Percentiles rank a stretch among this genome's conserved stretches.
Conservation (phyloP, 2,797 vertebrate genomes). For the Rhinatrema bivittatum region DNA sequence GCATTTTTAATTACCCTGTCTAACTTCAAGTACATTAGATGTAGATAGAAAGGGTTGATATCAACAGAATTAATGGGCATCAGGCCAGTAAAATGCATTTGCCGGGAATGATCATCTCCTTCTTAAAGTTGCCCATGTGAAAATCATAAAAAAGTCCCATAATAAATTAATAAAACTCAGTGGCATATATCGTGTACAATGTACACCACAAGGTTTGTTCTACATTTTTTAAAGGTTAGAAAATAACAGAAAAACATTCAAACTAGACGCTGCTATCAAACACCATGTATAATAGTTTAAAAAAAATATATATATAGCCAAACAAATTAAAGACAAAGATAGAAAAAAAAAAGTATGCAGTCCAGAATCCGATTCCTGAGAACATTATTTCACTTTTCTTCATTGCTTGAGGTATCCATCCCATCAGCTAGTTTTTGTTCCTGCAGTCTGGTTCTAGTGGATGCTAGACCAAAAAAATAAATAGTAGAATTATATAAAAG, state of each 20-base stretch:
- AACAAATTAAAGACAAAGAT: no score
- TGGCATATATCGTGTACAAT: conserved; percentile 39
- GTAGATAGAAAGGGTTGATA: conserved; percentile 20
- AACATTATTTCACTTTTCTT: conserved; percentile 57
- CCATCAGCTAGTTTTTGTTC: conserved; percentile 89
- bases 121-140: conserved; percentile 25
- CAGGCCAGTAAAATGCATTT: conserved; percentile 27
- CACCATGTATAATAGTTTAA: no score
- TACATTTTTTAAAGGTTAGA: conserved; percentile 9
- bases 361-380: no score
- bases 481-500: no score
- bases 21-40: conserved; percentile 23
- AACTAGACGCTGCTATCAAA: conserved; percentile 18
- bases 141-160: conserved; percentile 37
- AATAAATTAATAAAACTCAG: conserved; percentile 63
- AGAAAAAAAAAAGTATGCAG: no score
- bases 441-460: conserved; percentile 87
- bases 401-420: conserved; percentile 63
- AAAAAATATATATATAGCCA: no score
- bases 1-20: conserved; percentile 37
- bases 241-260: conserved; percentile 19
- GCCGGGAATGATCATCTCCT: conserved; percentile 39
- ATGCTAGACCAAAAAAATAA: conserved; percentile 58
- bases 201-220: conserved; percentile 45
- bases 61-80: conserved; percentile 19